phyloP scores from a whole-genome alignment of 2,113 vertebrate genomes.

The Cryptomyrus ogoouensis region DNA sequence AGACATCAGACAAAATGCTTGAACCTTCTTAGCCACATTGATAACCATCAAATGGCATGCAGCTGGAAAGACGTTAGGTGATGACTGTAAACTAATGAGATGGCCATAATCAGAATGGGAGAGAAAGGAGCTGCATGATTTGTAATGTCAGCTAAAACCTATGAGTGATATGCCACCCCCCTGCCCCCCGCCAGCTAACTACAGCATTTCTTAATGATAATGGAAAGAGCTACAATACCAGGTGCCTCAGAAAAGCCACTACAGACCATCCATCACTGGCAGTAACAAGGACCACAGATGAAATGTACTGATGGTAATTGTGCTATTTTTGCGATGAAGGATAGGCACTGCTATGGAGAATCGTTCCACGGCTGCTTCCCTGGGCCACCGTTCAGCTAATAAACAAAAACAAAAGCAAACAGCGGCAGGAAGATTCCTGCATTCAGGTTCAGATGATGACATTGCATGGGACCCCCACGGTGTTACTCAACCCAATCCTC shows the following conservation, averaged over 20 bases:
- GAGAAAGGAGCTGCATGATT: neutral
- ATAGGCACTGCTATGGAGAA: neutral
- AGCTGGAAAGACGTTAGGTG: neutral
- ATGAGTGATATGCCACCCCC: neutral
- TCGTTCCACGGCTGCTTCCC: neutral
- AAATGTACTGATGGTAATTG: constrained; percentile 24
- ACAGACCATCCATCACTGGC: constrained; percentile 25
- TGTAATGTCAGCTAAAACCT: neutral
- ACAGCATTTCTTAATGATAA: neutral
- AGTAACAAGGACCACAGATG: constrained; percentile 10
- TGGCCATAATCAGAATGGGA: neutral
- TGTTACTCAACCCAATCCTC: neutral
- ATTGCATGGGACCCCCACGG: neutral
- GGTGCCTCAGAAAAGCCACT: constrained; percentile 12
- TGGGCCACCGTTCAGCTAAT: neutral
- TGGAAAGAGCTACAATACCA: neutral
- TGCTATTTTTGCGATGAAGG: constrained; percentile 22
- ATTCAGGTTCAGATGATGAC: neutral
- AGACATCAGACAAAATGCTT: neutral
- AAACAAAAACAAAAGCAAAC: neutral
- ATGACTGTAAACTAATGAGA: neutral
- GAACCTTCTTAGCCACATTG: neutral
- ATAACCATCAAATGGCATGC: neutral
- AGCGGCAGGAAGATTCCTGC: neutral
- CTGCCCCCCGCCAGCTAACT: neutral